Base-by-base conservation (phyloP, 2,797 vertebrate genomes). In the Ctenosaura bakeri region DNA sequence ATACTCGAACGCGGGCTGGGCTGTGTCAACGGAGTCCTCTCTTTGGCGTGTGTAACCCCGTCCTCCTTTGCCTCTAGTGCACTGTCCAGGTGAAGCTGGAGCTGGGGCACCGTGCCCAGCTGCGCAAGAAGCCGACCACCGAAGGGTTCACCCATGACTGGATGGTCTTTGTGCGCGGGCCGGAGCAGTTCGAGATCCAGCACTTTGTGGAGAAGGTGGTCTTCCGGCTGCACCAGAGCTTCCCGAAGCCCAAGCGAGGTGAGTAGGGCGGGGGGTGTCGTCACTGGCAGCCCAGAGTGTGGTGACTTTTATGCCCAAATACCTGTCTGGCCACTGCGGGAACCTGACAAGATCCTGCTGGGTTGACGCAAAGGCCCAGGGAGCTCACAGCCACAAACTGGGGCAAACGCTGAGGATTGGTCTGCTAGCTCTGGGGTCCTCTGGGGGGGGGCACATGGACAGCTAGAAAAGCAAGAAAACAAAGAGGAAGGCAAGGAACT, bases 131-230 rank as follows among this genome's bases (percentile, higher is more conserved):
- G 94, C 98, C 98, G 71, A 99, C 99, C 24, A 98, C 98, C 0
- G 99, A 99, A 86, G 99, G 99, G 35, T 99, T 99, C 96, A 99
- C 99, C 87, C 99, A 99, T 1, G 99, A 99, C 97, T 99, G 99
- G 99, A 99, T 99, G 99, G 99, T 99, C 95, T 99, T 99, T 64
- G 99, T 99, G 81, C 98, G 99, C 1, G 99, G 99, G 80, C 99
- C 99, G 0, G 99, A 99, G 96, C 98, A 98, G 56, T 98, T 98
- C 7, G 98, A 99, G 96, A 99, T 99, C 96, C 99, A 99, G 97
- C 99, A 99, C 97, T 99, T 99, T 94, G 98, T 99, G 97, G 99
- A 99, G 91, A 99, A 97, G 95, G 99, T 99, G 64, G 98, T 99
- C 96, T 99, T 99, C 97, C 97, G 98, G 88, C 98, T 99, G 88